phyloP scores from a whole-genome alignment of 2,113 vertebrate genomes.

The Ceuthmochares aereus region DNA sequence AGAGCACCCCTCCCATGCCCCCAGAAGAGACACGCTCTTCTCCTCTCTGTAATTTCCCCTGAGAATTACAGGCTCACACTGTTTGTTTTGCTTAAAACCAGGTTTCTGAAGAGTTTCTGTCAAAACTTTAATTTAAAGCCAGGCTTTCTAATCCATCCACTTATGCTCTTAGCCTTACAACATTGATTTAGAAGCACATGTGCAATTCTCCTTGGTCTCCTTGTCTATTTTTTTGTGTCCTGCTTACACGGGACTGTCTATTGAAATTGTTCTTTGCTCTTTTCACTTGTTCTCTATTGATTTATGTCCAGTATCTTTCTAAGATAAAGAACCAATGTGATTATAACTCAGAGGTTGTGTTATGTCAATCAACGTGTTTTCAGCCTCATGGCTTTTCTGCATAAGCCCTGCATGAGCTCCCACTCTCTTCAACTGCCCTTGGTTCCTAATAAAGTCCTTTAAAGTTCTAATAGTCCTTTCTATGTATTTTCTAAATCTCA shows the following conservation, averaged over 20 bases:
- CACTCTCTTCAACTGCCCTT: not conserved
- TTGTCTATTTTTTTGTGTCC: not conserved
- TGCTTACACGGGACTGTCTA: not conserved
- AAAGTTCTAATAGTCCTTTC: not conserved
- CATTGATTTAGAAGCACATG: not conserved
- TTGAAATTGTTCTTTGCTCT: not conserved
- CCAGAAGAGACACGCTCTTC: not conserved
- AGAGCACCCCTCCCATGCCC: not conserved
- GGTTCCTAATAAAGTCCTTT: not conserved
- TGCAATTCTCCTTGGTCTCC: not conserved
- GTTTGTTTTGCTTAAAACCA: not conserved
- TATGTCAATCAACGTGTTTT: not conserved
- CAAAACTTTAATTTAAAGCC: conserved; percentile 35
- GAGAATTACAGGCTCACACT: conserved; percentile 24
- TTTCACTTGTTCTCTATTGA: not conserved
- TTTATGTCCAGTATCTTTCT: not conserved
- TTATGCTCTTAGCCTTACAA: not conserved
- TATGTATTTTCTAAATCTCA: not conserved
- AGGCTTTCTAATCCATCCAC: not conserved
- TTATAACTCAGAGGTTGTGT: not conserved
- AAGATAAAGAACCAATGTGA: not conserved
- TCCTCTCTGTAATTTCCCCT: conserved; percentile 25
- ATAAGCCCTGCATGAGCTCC: not conserved
- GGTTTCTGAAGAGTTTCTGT: conserved; percentile 4
- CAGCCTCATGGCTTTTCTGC: not conserved